A percentile compares a stretch with the other conserved stretches of the same genome.
These are phyloP conservation scores for Acronicta aceris DNA, from an alignment of 2,888 invertebrate species.

Conservation along the genomic window DNA sequence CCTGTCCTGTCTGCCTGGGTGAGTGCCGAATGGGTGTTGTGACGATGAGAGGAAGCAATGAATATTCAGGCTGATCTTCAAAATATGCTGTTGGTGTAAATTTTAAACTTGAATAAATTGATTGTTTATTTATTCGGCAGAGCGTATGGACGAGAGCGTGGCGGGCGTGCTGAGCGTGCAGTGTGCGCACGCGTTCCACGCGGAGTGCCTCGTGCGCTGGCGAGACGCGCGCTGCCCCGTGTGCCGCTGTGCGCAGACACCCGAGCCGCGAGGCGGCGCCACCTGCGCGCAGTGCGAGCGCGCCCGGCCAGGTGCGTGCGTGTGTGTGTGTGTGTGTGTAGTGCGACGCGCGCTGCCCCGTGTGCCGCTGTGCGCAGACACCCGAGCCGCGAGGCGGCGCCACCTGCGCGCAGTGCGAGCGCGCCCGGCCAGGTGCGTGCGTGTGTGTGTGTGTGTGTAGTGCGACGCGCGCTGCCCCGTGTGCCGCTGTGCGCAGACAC, in stretches of 20 bases:
- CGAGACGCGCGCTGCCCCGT: constrained; percentile 99
- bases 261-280: constrained; percentile 92
- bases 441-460: background rate
- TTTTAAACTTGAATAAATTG: background rate
- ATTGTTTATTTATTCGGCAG: constrained; percentile 71
- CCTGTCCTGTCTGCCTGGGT: constrained; percentile 97
- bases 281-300: constrained; percentile 80
- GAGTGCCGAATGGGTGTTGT: background rate
- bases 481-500: background rate
- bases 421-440: background rate
- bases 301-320: constrained; percentile 17
- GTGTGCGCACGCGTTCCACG: constrained; percentile 99
- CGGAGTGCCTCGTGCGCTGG: constrained; percentile 98
- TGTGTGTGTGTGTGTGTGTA: background rate
- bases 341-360: background rate
- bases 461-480: background rate
- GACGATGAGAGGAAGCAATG: no score
- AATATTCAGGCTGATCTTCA: background rate
- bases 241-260: constrained; percentile 96
- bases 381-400: background rate
- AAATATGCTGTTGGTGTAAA: background rate
- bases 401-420: background rate
- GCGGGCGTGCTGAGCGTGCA: constrained; percentile 99
- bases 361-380: background rate
- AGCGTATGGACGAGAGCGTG: constrained; percentile 99